Evolutionary conservation across 37 sponge, comb jelly and placozoan genomes (phyloP).

Genomic region (Halichondria panicea): DNA sequence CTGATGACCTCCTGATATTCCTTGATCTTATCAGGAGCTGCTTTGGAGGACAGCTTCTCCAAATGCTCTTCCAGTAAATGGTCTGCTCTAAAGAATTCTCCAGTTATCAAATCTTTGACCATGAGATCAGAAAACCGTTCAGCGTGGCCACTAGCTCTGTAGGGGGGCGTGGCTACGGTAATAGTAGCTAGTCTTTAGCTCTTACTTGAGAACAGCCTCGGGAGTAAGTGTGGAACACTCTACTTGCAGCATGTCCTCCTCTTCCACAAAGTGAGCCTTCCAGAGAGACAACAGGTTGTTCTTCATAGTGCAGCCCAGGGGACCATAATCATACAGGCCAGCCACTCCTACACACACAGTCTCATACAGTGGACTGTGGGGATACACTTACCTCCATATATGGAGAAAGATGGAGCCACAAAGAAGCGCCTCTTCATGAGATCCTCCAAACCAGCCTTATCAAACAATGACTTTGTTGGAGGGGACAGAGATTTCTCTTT

Average conservation of each 20-base stretch:
- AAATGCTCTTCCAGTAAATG: conserved; percentile 82
- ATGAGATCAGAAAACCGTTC: conserved; percentile 94
- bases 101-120: conserved; percentile 93
- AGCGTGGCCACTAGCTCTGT: conserved; percentile 90
- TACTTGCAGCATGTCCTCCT: conserved; percentile 92
- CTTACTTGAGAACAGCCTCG: conserved; percentile 77
- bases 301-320: conserved; percentile 97
- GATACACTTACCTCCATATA: conserved; percentile 81
- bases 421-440: conserved; percentile 91
- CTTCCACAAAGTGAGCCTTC: conserved; percentile 94
- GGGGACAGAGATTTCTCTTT: conserved; percentile 71
- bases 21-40: conserved; percentile 55
- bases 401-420: conserved; percentile 82
- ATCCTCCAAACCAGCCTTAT: conserved; percentile 78
- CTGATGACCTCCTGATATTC: conserved; percentile 56
- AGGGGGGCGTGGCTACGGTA: too few species aligned
- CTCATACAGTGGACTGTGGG: too few species aligned
- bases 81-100: conserved; percentile 96
- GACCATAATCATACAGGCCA: conserved; percentile 96
- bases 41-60: conserved; percentile 65
- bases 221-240: conserved; percentile 89
- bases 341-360: conserved; percentile 73
- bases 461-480: conserved; percentile 58
- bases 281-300: conserved; percentile 83
- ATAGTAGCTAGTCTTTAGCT: too few species aligned